phyloP scores from a whole-genome alignment of 2,113 vertebrate genomes.

The Muscicapa adusta region DNA sequence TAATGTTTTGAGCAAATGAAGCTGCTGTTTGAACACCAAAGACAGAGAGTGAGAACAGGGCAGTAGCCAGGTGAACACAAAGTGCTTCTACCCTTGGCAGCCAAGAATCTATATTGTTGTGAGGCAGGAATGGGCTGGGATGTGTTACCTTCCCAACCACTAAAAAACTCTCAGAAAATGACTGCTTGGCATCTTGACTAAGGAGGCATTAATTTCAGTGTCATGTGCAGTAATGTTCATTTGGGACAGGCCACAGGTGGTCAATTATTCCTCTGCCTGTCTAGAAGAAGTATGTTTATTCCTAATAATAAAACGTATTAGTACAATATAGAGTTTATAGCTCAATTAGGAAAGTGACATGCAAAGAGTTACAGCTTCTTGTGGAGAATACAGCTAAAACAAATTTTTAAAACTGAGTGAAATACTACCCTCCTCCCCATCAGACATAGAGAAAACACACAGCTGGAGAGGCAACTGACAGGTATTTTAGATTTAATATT shows the following conservation, averaged over 20 bases:
- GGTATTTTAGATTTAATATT: background rate
- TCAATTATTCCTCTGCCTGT: conserved; percentile 19
- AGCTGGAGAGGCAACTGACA: background rate
- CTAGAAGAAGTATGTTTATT: conserved; percentile 32
- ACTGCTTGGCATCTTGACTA: background rate
- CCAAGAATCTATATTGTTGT: background rate
- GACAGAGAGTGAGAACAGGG: background rate
- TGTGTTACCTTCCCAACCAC: background rate
- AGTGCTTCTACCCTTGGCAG: background rate
- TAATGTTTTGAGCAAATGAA: background rate
- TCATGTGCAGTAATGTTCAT: background rate
- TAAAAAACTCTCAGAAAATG: background rate
- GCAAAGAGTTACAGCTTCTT: conserved; percentile 16
- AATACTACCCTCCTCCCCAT: background rate
- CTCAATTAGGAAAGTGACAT: conserved; percentile 15
- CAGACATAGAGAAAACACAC: background rate
- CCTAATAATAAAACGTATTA: conserved; percentile 35
- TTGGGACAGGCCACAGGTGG: conserved; percentile 17
- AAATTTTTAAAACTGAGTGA: background rate
- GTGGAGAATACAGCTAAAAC: background rate
- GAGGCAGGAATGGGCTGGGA: background rate
- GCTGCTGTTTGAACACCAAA: background rate
- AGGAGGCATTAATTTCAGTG: background rate
- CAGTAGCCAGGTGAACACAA: background rate
- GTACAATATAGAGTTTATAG: conserved; percentile 1